A percentile compares a stretch with the other conserved stretches of the same genome.
These are phyloP conservation scores for Turritopsis rubra DNA, from an alignment of 30 jellyfish, hydroid and myxozoan genomes.

Conservation along the genomic window DNA sequence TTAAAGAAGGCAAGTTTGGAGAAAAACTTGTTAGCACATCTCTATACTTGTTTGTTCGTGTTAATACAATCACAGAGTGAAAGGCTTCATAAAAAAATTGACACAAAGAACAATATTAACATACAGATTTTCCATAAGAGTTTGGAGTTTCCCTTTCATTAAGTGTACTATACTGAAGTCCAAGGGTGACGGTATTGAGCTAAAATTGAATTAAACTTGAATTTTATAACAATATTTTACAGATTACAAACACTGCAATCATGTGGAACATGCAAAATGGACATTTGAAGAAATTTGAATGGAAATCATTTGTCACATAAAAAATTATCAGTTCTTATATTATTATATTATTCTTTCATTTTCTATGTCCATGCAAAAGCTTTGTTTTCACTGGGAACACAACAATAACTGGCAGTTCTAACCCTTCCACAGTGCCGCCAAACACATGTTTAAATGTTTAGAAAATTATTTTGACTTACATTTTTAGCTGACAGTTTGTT, in stretches of 20 bases:
- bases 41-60: neutral
- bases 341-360: neutral
- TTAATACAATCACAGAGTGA: neutral
- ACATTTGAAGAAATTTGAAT: neutral
- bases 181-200: neutral
- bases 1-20: no score
- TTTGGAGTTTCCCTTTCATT: neutral
- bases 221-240: no score
- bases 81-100: neutral
- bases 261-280: no score
- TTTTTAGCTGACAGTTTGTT: neutral
- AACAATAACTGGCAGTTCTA: no score
- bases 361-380: neutral
- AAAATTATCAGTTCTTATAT: neutral
- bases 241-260: no score
- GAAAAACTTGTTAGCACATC: no score
- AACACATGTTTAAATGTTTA: no score
- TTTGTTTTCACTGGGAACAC: no score
- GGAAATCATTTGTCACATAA: neutral
- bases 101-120: no score
- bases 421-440: no score
- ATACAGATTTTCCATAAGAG: neutral
- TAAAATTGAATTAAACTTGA: no score
- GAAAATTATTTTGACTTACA: no score
- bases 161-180: neutral